Evolutionary conservation across 2,888 invertebrate genomes (phyloP).

Genomic region (Agonopterix subpropinquella): DNA sequence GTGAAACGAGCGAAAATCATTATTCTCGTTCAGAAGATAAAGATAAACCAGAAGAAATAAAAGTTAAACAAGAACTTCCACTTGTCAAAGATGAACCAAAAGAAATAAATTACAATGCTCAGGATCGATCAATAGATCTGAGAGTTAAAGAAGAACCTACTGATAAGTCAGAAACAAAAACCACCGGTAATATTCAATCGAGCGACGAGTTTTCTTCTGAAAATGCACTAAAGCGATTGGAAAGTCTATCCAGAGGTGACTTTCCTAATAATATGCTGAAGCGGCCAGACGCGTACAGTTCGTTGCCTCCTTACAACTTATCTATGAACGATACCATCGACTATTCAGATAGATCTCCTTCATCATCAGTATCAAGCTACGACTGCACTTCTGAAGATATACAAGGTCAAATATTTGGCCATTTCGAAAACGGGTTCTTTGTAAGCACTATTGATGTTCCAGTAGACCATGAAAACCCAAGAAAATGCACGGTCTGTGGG

Average conservation of each 20-base stretch:
- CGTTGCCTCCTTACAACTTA: conserved; percentile 48
- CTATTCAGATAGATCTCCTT: conserved; percentile 70
- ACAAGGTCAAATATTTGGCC: conserved; percentile 80
- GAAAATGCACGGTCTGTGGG: conserved; percentile 93
- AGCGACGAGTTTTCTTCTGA: conserved; percentile 64
- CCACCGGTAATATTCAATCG: conserved; percentile 18
- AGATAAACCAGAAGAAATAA: conserved; percentile 28
- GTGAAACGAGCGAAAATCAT: conserved; percentile 17
- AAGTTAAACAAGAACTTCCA: conserved; percentile 45
- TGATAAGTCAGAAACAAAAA: conserved; percentile 53
- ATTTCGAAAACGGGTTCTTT: conserved; percentile 84
- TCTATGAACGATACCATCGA: conserved; percentile 56
- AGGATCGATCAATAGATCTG: conserved; percentile 31
- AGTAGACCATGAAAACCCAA: conserved; percentile 93
- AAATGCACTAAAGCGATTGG: conserved; percentile 84
- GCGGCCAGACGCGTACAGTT: conserved; percentile 38
- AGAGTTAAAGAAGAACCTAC: conserved; percentile 54
- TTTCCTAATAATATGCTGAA: conserved; percentile 71
- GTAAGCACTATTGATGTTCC: conserved; percentile 88
- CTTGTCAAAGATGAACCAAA: conserved; percentile 43
- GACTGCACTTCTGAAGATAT: conserved; percentile 77
- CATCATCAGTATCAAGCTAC: conserved; percentile 77
- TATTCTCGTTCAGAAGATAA: conserved; percentile 17
- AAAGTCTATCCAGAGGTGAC: conserved; percentile 86
- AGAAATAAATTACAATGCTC: conserved; percentile 36